These are phyloP conservation scores for Pollimyrus isidori DNA, from an alignment of 2,113 vertebrate species.

Conservation along the genomic window DNA sequence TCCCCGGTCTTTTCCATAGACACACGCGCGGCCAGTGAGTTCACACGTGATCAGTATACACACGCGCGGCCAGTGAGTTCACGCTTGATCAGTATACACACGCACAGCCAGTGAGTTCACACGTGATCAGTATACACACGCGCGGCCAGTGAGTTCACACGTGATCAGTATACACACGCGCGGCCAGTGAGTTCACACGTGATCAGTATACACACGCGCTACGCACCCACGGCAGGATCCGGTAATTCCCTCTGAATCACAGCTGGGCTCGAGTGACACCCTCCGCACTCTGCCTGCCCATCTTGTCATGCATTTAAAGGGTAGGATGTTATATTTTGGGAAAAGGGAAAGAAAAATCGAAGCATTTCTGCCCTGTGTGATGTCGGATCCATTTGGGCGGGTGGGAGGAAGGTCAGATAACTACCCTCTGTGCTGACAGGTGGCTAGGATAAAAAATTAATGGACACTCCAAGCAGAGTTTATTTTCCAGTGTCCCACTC, in stretches of 20 bases:
- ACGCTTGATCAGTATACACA: background rate
- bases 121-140: background rate
- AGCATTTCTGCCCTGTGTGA: background rate
- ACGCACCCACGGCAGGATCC: background rate
- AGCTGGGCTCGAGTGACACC: background rate
- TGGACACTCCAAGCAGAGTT: slow-evolving; percentile 23
- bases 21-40: background rate
- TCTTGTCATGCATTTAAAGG: background rate
- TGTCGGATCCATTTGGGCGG: background rate
- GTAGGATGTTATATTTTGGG: background rate
- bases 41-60: too few species aligned
- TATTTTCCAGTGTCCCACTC: background rate
- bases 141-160: background rate
- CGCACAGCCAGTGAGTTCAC: background rate
- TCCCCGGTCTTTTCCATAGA: background rate
- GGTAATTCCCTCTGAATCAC: background rate
- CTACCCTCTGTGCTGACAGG: slow-evolving; percentile 26
- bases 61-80: too few species aligned
- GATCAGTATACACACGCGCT: background rate
- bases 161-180: background rate
- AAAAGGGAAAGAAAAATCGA: background rate
- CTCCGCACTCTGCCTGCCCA: background rate
- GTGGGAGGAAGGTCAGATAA: background rate
- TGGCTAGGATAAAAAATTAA: slow-evolving; percentile 32
- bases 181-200: background rate